Conservation (phyloP, 2,797 vertebrate species). For the Sparus aurata region DNA sequence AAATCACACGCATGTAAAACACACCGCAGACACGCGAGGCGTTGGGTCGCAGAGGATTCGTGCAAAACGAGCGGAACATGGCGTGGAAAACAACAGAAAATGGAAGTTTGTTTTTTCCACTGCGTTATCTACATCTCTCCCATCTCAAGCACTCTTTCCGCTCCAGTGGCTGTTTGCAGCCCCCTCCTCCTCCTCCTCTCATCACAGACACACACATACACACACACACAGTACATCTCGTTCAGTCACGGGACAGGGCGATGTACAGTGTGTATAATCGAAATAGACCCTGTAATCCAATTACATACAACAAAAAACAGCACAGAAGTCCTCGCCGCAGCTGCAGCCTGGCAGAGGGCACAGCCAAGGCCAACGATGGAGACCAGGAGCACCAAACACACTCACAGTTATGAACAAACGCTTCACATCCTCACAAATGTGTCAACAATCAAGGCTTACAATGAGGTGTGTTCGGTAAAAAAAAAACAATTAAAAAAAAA, state of each 20-base stretch:
- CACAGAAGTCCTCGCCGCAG: slow-evolving; percentile 64
- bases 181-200: slow-evolving; percentile 49
- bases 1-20: slow-evolving; percentile 38
- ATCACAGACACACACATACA: slow-evolving; percentile 39
- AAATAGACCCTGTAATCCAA: slow-evolving; percentile 82
- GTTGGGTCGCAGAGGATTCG: slow-evolving; percentile 23
- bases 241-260: slow-evolving; percentile 78
- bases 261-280: slow-evolving; percentile 79
- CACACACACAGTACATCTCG: slow-evolving; percentile 61
- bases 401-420: slow-evolving; percentile 25
- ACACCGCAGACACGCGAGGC: slow-evolving; percentile 10
- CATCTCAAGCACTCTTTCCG: slow-evolving; percentile 86
- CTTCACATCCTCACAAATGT: neutral
- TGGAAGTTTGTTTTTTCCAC: slow-evolving; percentile 83
- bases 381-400: slow-evolving; percentile 44
- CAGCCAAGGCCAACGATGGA: slow-evolving; percentile 74
- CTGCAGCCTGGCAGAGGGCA: slow-evolving; percentile 79
- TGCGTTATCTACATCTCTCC: slow-evolving; percentile 84
- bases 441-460: neutral
- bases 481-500: neutral
- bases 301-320: slow-evolving; percentile 80
- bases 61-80: slow-evolving; percentile 54
- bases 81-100: slow-evolving; percentile 69
- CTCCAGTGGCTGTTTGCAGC: slow-evolving; percentile 80
- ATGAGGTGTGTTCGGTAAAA: neutral